Conservation (phyloP, 2,113 vertebrate genomes). For the Leptobrachium ailaonicum region DNA sequence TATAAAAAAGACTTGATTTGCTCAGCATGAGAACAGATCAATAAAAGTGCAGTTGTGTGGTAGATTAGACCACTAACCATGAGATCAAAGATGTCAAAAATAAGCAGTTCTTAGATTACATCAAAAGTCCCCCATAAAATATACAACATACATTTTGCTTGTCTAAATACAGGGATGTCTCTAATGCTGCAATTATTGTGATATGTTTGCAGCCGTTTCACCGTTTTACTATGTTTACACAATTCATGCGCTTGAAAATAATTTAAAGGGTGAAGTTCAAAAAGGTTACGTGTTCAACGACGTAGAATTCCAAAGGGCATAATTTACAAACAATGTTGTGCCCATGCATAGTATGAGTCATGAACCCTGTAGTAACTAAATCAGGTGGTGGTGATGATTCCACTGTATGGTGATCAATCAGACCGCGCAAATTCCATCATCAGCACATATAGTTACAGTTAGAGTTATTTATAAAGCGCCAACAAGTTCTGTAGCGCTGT, state of each 20-base stretch:
- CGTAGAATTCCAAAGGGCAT: no score
- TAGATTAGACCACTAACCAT: slow-evolving; percentile 75
- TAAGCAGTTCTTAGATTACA: slow-evolving; percentile 69
- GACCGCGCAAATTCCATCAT: no score
- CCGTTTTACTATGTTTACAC: slow-evolving; percentile 48
- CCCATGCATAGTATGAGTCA: no score
- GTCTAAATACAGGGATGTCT: slow-evolving; percentile 29
- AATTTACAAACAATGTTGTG: no score
- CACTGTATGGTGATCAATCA: no score
- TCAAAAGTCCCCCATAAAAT: slow-evolving; percentile 73
- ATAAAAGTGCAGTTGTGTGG: slow-evolving; percentile 82
- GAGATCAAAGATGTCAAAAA: slow-evolving; percentile 83
- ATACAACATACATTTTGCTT: slow-evolving; percentile 53
- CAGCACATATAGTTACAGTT: no score
- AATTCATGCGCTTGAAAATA: neutral
- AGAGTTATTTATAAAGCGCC: no score
- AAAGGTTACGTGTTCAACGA: neutral
- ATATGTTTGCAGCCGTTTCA: slow-evolving; percentile 58
- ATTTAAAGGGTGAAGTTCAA: slow-evolving; percentile 10
- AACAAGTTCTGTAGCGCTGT: no score
- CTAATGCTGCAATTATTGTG: slow-evolving; percentile 58
- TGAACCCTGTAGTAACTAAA: no score
- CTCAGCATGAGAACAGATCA: slow-evolving; percentile 90
- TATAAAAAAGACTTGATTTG: slow-evolving; percentile 88
- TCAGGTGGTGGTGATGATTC: no score